phyloP scores from a whole-genome alignment of 2,113 vertebrate genomes.

The Delphinapterus leucas region DNA sequence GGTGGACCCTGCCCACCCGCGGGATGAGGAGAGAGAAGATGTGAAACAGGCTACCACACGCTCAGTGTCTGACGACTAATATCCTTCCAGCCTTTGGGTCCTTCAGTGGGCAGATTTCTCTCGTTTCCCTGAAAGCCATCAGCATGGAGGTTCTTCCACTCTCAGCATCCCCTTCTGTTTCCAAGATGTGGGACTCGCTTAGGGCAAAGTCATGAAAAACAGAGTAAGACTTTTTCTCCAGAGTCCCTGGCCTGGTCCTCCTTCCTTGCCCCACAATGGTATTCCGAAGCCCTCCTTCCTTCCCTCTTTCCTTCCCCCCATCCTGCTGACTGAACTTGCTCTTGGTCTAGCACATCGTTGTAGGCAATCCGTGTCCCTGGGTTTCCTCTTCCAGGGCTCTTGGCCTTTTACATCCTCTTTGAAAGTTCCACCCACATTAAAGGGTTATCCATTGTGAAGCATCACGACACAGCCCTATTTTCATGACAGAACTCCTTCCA shows the following conservation, averaged over 20 bases:
- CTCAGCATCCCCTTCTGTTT: neutral
- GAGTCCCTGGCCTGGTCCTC: no score
- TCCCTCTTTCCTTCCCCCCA: neutral
- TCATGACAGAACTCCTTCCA: neutral
- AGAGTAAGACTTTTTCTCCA: neutral
- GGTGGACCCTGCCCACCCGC: accelerated
- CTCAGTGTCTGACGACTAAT: accelerated
- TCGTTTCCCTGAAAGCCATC: neutral
- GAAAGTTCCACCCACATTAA: neutral
- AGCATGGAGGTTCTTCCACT: accelerated
- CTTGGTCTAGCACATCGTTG: neutral
- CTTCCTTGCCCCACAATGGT: accelerated
- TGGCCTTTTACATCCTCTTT: neutral
- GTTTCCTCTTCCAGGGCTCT: neutral
- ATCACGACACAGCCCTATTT: neutral
- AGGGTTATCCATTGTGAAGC: neutral
- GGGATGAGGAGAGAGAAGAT: neutral
- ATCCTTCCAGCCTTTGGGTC: neutral
- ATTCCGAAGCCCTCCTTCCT: neutral
- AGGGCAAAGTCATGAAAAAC: neutral
- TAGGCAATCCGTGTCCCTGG: neutral
- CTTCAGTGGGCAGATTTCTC: neutral
- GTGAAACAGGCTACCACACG: accelerated
- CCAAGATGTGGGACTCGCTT: neutral
- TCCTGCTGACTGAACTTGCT: no score